Conservation (phyloP, 1,140 invertebrate genomes). For the Drosophila pseudoananassae region DNA sequence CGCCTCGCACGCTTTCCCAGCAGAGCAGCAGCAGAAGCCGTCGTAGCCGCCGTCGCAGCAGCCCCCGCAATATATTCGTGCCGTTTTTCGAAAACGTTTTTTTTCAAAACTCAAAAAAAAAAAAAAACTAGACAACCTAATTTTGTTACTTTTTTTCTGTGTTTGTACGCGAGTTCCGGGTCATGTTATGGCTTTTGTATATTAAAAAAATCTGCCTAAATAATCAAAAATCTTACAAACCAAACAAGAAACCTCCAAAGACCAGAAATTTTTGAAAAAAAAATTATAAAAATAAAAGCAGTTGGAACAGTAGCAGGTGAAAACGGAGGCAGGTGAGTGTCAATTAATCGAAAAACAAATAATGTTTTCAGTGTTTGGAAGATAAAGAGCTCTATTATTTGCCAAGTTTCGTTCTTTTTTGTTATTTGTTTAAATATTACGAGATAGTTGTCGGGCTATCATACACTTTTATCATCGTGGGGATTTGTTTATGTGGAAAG, state of each 20-base stretch:
- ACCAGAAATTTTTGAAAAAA: neutral
- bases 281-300: neutral
- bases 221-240: neutral
- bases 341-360: conserved; percentile 2
- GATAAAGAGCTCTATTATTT: neutral
- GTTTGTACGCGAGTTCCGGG: conserved; percentile 7
- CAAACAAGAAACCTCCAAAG: neutral
- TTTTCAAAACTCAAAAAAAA: conserved; percentile 1
- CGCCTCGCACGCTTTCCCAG: conserved; percentile 60
- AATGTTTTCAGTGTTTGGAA: neutral
- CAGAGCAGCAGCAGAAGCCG: conserved; percentile 13
- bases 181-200: conserved; percentile 5
- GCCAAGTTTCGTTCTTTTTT: neutral
- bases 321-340: conserved; percentile 1
- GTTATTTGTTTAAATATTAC: conserved; percentile 1
- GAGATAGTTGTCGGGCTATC: neutral
- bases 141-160: conserved; percentile 23
- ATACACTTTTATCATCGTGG: neutral
- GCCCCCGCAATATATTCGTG: conserved; percentile 8
- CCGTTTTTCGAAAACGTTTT: conserved; percentile 2
- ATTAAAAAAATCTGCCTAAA: neutral
- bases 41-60: neutral
- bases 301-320: neutral
- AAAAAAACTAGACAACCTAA: neutral
- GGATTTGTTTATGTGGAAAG: neutral